These are phyloP conservation scores for Nothobranchius kuhntae DNA, from an alignment of 2,113 vertebrate genomes.

Conservation along the genomic window DNA sequence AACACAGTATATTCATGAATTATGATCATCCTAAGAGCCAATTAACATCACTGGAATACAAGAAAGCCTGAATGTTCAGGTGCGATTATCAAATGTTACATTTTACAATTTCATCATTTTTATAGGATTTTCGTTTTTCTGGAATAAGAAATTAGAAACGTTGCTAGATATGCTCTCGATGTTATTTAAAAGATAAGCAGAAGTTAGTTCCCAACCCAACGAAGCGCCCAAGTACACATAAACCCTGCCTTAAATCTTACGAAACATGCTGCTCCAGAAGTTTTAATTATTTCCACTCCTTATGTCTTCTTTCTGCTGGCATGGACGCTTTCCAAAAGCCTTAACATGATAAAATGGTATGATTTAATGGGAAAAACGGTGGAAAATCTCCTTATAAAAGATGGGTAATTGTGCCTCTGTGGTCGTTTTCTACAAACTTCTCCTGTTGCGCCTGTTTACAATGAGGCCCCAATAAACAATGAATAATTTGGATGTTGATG, in stretches of 20 bases:
- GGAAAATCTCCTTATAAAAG: slow-evolving; percentile 58
- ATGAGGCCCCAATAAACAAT: slow-evolving; percentile 31
- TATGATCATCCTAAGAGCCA: too few relatives aligned
- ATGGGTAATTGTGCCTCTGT: slow-evolving; percentile 50
- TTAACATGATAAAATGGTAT: slow-evolving; percentile 33
- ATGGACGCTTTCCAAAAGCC: slow-evolving; percentile 33
- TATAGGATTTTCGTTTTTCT: too few relatives aligned
- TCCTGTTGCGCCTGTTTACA: slow-evolving; percentile 62
- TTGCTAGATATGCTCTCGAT: neutral
- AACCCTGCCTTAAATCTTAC: slow-evolving; percentile 24
- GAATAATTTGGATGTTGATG: slow-evolving; percentile 48
- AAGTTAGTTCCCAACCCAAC: neutral
- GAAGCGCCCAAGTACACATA: neutral
- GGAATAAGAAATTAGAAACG: too few relatives aligned
- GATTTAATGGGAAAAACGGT: slow-evolving; percentile 43
- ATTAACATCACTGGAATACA: too few relatives aligned
- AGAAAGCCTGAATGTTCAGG: too few relatives aligned
- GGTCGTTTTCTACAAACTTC: slow-evolving; percentile 44
- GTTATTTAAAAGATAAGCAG: neutral
- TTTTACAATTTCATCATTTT: too few relatives aligned
- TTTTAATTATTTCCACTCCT: slow-evolving; percentile 49
- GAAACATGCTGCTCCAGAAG: slow-evolving; percentile 36
- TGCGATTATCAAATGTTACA: too few relatives aligned
- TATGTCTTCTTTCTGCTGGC: slow-evolving; percentile 9
- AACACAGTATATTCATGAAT: too few relatives aligned